Base-by-base conservation (phyloP, 2,797 vertebrate genomes). In the Netta rufina region DNA sequence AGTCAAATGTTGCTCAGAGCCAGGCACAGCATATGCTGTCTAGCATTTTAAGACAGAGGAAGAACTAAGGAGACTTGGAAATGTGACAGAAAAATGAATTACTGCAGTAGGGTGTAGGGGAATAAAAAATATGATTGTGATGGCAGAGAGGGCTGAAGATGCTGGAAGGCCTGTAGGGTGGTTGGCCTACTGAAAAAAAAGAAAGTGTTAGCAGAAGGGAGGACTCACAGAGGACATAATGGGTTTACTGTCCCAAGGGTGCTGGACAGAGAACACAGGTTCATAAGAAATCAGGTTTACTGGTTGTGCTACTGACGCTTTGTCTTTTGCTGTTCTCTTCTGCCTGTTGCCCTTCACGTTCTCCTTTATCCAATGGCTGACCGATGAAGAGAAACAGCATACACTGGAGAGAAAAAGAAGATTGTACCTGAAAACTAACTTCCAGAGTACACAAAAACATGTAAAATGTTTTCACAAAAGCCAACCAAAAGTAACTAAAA, bases 401-500 rank as follows among this genome's bases (percentile, higher is more conserved):
- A 92, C 2, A 2, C 58, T 89, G 67, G 74, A 93, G 72, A 64
- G 57, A 62, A 84, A 84, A 82, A 93, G 21, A 12, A 20, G 13
- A 86, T 87, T 69, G 10, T 69, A 32, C 56, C 94, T 94, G 91
- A 92, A 95, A 96, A 85, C 27, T 75, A 93, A 36, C 87, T 84
- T 91, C 69, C 89, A 79, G 95, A 96, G 81, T 86, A 94, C 53
- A 92, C 28, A 89, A 94, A 93, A 95, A 72, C 22, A 32, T 80
- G 70, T 86, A 95, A 95, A 96, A 95, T 64, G 38, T 67, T 95
- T 97, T 93, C 92, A 91, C 71, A 94, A 90, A 87, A 84, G 93
- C 30, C 24, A 84, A 70, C 22, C 47, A 10, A 90, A 88, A 89
- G 74, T 92, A 91, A 93, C 60, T 82, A 67, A 87, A 11, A 32